These are phyloP conservation scores for Ardeotis arabs DNA, from an alignment of 2,113 vertebrate genomes.

Conservation along the genomic window DNA sequence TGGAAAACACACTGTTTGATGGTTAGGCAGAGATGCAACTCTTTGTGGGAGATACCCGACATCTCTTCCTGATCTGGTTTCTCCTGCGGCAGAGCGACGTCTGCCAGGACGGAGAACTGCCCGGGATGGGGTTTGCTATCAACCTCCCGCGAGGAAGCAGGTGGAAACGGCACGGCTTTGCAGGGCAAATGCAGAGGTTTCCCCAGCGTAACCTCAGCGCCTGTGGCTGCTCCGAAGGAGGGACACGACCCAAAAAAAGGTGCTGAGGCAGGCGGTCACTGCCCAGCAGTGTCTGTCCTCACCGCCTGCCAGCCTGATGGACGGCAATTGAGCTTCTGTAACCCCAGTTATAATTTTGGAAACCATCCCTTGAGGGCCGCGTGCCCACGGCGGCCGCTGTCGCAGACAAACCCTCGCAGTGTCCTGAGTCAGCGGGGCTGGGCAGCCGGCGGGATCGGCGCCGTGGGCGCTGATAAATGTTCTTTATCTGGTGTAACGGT, in stretches of 20 bases:
- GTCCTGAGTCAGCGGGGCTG: background rate
- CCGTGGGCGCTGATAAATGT: too few relatives aligned
- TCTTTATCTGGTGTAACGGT: too few relatives aligned
- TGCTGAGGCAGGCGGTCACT: rapidly evolving
- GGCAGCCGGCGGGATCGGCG: rapidly evolving
- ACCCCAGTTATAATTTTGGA: background rate
- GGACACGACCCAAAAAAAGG: background rate
- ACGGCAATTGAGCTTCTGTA: background rate
- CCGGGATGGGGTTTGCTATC: background rate
- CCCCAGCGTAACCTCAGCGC: background rate
- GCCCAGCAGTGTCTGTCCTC: background rate
- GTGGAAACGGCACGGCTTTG: background rate
- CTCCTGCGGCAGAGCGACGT: rapidly evolving
- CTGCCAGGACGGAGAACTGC: background rate
- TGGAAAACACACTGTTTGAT: background rate
- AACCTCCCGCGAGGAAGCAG: background rate
- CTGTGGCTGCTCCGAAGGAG: background rate
- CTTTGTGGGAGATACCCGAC: background rate
- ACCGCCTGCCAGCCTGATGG: rapidly evolving
- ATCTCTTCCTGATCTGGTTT: background rate
- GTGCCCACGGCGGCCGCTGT: background rate
- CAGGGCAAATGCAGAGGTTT: background rate
- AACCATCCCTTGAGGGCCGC: background rate
- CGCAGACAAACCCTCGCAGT: background rate
- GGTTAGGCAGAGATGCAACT: background rate